Evolutionary conservation across 1,140 invertebrate species (phyloP).

Genomic region (Charaxes varanes): DNA sequence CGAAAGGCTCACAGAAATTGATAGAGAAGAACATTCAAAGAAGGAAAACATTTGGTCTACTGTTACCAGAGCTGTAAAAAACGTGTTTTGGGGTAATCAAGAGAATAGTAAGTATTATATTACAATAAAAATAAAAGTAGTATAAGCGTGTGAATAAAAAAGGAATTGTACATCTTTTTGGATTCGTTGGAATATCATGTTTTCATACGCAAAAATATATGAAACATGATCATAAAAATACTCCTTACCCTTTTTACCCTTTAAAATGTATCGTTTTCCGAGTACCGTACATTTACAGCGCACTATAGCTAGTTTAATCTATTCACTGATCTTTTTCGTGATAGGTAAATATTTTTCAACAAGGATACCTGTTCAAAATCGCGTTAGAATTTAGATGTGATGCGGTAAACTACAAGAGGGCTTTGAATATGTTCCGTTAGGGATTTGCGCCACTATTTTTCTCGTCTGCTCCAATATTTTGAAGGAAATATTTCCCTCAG

Average conservation of each 20-base stretch:
- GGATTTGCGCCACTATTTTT: not conserved
- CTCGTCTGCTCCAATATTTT: not conserved
- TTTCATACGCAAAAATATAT: too few relatives aligned
- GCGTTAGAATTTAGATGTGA: slow-evolving; percentile 12
- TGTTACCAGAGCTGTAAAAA: slow-evolving; percentile 55
- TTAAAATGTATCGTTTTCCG: too few relatives aligned
- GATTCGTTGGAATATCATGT: too few relatives aligned
- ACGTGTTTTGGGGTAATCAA: slow-evolving; percentile 57
- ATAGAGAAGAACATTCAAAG: slow-evolving; percentile 32
- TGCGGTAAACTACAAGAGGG: slow-evolving; percentile 2
- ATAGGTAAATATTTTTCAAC: slow-evolving; percentile 7
- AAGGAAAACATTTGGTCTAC: slow-evolving; percentile 63
- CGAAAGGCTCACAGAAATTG: slow-evolving; percentile 34
- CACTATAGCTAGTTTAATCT: not conserved
- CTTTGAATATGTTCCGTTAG: slow-evolving; percentile 5
- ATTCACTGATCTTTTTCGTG: not conserved
- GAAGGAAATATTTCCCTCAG: too few relatives aligned
- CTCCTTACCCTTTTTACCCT: too few relatives aligned
- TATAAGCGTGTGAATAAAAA: too few relatives aligned
- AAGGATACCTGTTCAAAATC: slow-evolving; percentile 4
- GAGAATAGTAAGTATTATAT: slow-evolving; percentile 10
- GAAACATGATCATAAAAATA: too few relatives aligned
- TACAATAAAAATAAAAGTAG: not conserved
- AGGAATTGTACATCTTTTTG: not conserved
- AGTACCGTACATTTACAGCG: too few relatives aligned